phyloP scores from a whole-genome alignment of 2,113 vertebrate genomes.

The Lagopus muta region DNA sequence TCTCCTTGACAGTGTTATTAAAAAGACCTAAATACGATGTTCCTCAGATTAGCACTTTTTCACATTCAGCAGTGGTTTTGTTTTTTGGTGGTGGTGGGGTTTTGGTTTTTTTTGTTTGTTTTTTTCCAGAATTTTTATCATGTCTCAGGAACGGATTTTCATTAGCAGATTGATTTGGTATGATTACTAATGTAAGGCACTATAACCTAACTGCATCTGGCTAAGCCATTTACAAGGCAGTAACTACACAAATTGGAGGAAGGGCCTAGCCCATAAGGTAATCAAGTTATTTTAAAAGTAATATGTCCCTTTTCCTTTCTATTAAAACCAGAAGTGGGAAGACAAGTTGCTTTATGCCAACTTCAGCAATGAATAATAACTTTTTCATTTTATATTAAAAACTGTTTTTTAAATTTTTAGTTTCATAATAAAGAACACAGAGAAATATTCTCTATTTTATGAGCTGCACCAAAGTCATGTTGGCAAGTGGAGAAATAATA shows the following conservation, averaged over 20 bases:
- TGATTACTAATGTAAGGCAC: background rate
- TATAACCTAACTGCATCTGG: background rate
- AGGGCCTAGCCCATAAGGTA: background rate
- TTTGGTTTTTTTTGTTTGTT: background rate
- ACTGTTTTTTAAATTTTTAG: conserved; percentile 40
- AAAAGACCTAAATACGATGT: background rate
- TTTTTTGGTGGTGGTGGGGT: background rate
- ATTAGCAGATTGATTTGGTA: conserved; percentile 30
- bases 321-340: conserved; percentile 62
- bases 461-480: conserved; percentile 64
- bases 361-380: conserved; percentile 47
- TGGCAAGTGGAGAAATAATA: conserved; percentile 75
- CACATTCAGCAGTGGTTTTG: background rate
- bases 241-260: background rate
- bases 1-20: background rate
- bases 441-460: conserved; percentile 73
- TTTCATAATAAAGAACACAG: conserved; percentile 59
- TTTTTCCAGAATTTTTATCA: background rate
- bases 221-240: conserved; percentile 21
- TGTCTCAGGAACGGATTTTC: conserved; percentile 30
- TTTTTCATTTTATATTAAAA: conserved; percentile 63
- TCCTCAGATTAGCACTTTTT: background rate
- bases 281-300: conserved; percentile 51
- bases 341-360: conserved; percentile 20
- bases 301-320: conserved; percentile 52